These are phyloP conservation scores for Poeciliopsis paucimaculata DNA, from an alignment of 2,797 vertebrate genomes.

Conservation along the genomic window DNA sequence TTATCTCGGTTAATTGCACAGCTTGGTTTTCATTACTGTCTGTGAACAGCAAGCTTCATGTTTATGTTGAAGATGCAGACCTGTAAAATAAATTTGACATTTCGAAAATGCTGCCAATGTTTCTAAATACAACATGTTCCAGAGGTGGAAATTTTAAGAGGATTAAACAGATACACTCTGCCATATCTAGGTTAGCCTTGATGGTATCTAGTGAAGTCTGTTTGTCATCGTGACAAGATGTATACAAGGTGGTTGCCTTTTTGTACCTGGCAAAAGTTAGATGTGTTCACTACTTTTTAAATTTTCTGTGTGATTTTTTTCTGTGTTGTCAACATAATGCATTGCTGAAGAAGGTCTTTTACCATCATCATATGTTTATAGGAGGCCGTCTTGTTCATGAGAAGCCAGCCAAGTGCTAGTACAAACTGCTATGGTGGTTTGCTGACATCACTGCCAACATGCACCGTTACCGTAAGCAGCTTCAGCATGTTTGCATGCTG, in stretches of 20 bases:
- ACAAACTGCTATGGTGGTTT: neutral
- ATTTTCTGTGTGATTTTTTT: neutral
- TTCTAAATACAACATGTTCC: neutral
- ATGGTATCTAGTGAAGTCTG: neutral
- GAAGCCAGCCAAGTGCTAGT: neutral
- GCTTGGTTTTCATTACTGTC: neutral
- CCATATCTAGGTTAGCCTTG: neutral
- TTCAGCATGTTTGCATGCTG: neutral
- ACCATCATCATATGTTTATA: neutral
- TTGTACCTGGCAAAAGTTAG: neutral
- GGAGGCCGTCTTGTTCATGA: neutral
- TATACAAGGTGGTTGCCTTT: neutral
- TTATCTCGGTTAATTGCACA: neutral
- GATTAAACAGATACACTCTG: neutral
- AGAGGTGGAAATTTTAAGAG: neutral
- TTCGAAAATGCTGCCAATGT: neutral
- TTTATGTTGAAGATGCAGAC: neutral
- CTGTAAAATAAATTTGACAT: neutral
- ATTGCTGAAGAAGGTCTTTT: neutral
- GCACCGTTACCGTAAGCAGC: slow-evolving; percentile 7
- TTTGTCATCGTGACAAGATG: neutral
- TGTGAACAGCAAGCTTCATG: neutral
- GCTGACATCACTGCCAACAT: slow-evolving; percentile 6
- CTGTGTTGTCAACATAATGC: neutral
- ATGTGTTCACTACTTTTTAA: neutral